Conservation (phyloP, 1,140 invertebrate genomes). For the Gryon sp. region DNA sequence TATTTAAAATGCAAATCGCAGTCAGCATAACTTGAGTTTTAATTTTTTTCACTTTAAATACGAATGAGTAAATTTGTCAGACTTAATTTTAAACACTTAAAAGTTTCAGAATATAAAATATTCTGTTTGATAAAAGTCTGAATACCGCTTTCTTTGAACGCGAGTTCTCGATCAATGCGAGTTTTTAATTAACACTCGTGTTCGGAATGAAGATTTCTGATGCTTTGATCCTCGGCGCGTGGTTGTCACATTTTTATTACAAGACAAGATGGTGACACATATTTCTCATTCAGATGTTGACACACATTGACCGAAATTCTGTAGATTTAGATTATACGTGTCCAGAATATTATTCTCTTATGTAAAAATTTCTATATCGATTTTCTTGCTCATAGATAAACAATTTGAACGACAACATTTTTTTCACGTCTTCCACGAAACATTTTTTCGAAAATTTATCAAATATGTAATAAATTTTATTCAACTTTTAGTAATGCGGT, state of each 20-base stretch:
- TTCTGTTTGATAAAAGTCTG: neutral
- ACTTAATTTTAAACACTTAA: constrained; percentile 1
- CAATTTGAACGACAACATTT: neutral
- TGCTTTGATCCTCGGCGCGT: neutral
- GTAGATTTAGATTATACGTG: no score
- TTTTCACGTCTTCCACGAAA: neutral
- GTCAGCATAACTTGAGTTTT: no score
- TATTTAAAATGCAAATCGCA: neutral
- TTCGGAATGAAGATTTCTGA: neutral
- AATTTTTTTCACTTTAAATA: no score
- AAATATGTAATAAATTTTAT: no score
- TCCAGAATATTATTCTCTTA: no score
- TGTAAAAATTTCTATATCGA: no score
- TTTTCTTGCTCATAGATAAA: no score
- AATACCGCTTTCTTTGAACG: constrained; percentile 12
- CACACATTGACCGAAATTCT: no score
- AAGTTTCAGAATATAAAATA: neutral
- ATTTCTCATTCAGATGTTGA: no score
- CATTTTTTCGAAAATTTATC: no score
- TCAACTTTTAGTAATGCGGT: no score
- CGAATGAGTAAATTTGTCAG: constrained; percentile 1
- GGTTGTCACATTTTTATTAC: neutral
- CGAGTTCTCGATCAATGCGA: neutral
- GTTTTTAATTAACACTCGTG: constrained; percentile 2
- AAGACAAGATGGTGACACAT: neutral